Evolutionary conservation across 2,888 invertebrate species (phyloP).

Genomic region (Aspidiotus destructor): DNA sequence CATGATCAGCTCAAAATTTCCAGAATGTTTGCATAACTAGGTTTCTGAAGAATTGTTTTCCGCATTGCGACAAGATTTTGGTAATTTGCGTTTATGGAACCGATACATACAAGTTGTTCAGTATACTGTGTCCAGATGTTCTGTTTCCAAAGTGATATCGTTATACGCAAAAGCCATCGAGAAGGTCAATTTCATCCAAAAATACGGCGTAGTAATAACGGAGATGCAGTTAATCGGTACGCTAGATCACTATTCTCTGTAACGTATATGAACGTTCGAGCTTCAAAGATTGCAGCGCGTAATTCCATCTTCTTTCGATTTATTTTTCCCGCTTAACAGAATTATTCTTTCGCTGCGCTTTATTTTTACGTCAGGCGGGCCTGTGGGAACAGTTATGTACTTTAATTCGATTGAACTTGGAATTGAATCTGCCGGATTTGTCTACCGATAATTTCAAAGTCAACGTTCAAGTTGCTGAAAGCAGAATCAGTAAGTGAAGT

Average conservation of each 20-base stretch:
- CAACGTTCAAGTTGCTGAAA: constrained; percentile 43
- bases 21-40: background rate
- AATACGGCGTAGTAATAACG: constrained; percentile 10
- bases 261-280: too few relatives aligned
- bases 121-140: constrained; percentile 13
- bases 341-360: constrained; percentile 48
- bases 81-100: constrained; percentile 19
- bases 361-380: constrained; percentile 59
- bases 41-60: constrained; percentile 16
- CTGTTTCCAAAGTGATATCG: constrained; percentile 22
- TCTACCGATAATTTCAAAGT: constrained; percentile 35
- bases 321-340: constrained; percentile 33
- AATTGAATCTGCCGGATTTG: constrained; percentile 51
- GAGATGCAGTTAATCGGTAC: constrained; percentile 22
- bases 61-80: constrained; percentile 21
- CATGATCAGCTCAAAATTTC: background rate
- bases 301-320: too few relatives aligned
- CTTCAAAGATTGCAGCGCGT: too few relatives aligned
- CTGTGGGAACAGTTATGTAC: constrained; percentile 67
- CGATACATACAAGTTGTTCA: constrained; percentile 15
- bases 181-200: constrained; percentile 27
- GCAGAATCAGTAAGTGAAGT: constrained; percentile 42
- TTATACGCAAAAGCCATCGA: constrained; percentile 21
- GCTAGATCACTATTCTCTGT: background rate
- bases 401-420: constrained; percentile 56